phyloP scores from a whole-genome alignment of 2,113 vertebrate species.

The Sprattus sprattus region DNA sequence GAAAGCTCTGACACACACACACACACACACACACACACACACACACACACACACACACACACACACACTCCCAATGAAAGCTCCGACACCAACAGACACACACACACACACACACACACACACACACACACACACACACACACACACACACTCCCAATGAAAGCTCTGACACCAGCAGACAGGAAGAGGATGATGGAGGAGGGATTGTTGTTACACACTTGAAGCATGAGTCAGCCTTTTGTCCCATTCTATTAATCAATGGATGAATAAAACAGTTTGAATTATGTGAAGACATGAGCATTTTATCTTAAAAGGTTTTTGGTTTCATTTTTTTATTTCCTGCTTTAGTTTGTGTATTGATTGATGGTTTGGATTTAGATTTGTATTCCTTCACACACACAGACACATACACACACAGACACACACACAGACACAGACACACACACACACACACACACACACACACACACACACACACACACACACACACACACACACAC shows the following conservation, averaged over 20 bases:
- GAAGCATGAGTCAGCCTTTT: background rate
- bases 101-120: too few species aligned
- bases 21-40: too few species aligned
- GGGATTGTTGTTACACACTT: background rate
- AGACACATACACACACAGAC: too few species aligned
- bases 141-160: background rate
- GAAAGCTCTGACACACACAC: background rate
- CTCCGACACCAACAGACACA: too few species aligned
- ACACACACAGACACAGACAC: too few species aligned
- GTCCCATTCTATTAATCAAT: background rate
- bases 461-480: too few species aligned
- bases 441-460: too few species aligned
- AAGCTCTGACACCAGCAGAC: background rate
- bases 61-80: too few species aligned
- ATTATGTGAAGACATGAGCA: background rate
- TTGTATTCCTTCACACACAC: too few species aligned
- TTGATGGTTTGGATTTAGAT: background rate
- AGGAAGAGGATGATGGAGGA: background rate
- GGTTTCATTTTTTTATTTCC: background rate
- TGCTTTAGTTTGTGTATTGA: background rate
- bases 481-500: too few species aligned
- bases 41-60: too few species aligned
- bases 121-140: too few species aligned
- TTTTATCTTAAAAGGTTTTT: background rate
- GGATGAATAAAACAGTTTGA: background rate